A percentile compares a stretch with the other conserved stretches of the same genome.
These are phyloP conservation scores for Centropus bengalensis DNA, from an alignment of 2,113 vertebrate genomes.

Conservation along the genomic window DNA sequence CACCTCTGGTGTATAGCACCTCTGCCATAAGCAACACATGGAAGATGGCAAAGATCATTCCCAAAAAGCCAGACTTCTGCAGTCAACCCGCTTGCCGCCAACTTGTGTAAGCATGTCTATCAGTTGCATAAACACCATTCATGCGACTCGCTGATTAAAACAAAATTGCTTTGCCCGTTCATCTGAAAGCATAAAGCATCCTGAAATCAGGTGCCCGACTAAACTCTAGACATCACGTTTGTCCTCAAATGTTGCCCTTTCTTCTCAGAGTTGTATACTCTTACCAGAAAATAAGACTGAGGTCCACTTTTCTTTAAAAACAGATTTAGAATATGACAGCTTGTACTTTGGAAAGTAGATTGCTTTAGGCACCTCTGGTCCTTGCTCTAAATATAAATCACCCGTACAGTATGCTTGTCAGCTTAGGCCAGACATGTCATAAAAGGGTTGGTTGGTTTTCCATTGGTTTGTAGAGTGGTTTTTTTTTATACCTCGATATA, in stretches of 20 bases:
- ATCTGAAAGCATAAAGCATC: neutral
- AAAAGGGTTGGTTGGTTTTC: neutral
- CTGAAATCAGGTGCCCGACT: neutral
- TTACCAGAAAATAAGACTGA: neutral
- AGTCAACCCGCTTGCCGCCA: neutral
- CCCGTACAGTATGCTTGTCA: constrained; percentile 3
- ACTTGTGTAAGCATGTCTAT: neutral
- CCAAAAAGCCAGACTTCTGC: neutral
- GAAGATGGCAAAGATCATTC: neutral
- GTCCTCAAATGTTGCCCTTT: neutral
- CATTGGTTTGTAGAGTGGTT: neutral
- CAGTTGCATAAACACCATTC: neutral
- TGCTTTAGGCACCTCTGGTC: constrained; percentile 17
- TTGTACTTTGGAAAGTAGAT: constrained; percentile 21
- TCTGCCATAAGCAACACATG: neutral
- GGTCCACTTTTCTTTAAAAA: constrained; percentile 9
- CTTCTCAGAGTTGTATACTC: neutral
- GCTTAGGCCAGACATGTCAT: neutral
- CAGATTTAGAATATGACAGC: constrained; percentile 19
- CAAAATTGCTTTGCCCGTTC: neutral
- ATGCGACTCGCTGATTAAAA: neutral
- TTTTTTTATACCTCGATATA: neutral
- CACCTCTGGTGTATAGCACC: no score
- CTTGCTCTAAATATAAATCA: constrained; percentile 51
- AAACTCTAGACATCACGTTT: neutral